phyloP scores from a whole-genome alignment of 92 coral and sea anemone genomes.

The Paragorgia papillata region DNA sequence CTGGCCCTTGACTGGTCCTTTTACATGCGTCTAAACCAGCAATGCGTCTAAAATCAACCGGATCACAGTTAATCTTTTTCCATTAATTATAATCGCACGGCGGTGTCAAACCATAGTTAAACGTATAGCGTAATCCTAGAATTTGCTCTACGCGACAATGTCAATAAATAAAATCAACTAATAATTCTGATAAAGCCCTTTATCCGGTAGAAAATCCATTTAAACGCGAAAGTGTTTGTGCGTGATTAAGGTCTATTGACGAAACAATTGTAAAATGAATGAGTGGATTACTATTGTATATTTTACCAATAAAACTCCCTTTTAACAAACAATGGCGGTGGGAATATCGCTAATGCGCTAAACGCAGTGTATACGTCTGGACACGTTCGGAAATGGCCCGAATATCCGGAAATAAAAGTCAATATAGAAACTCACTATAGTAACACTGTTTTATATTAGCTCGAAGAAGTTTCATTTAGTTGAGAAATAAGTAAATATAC shows the following conservation, averaged over 20 bases:
- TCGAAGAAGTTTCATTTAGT: too few species aligned
- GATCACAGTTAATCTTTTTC: too few species aligned
- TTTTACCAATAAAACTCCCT: not conserved
- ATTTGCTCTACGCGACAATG: not conserved
- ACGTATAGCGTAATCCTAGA: too few species aligned
- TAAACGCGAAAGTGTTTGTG: constrained; percentile 1
- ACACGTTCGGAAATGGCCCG: too few species aligned
- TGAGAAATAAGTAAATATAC: too few species aligned
- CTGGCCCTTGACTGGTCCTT: too few species aligned
- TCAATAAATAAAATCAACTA: not conserved
- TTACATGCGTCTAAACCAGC: too few species aligned
- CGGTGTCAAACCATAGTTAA: too few species aligned
- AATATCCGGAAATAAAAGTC: not conserved
- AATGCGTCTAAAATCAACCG: too few species aligned
- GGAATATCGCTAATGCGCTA: not conserved
- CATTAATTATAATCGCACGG: too few species aligned
- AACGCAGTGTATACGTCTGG: not conserved
- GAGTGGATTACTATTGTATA: constrained; percentile 18
- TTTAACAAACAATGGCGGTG: not conserved
- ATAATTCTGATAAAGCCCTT: not conserved
- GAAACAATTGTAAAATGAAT: not conserved
- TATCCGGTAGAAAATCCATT: not conserved
- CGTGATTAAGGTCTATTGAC: not conserved
- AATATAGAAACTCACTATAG: too few species aligned
- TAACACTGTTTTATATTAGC: too few species aligned